Conservation (phyloP, 37 sponge, comb jelly and placozoan species). For the Ianthella basta region DNA sequence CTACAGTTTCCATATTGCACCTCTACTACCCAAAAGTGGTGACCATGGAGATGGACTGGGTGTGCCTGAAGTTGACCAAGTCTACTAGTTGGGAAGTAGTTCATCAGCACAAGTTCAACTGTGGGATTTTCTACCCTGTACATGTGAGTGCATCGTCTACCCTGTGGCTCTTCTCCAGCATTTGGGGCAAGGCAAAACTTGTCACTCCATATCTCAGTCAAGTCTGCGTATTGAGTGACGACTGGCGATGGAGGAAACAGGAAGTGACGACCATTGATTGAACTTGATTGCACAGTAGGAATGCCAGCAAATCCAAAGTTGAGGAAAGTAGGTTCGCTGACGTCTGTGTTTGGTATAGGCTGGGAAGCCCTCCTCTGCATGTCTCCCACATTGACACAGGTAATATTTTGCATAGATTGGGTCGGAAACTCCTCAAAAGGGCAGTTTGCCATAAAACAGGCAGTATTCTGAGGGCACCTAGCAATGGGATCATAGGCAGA, state of each 20-base stretch:
- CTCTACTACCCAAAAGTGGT: slow-evolving; percentile 27
- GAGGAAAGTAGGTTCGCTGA: slow-evolving; percentile 39
- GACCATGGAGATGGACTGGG: slow-evolving; percentile 44
- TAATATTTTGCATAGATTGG: slow-evolving; percentile 19
- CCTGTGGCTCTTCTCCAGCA: not conserved
- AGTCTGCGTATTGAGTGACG: not conserved
- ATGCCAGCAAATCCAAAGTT: slow-evolving; percentile 83
- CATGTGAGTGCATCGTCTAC: not conserved
- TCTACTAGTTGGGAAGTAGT: not conserved
- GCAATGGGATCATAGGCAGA: not conserved
- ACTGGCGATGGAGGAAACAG: slow-evolving; percentile 54
- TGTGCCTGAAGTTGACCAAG: not conserved
- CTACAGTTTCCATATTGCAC: slow-evolving; percentile 32
- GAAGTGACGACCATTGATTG: slow-evolving; percentile 77
- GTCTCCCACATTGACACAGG: slow-evolving; percentile 51
- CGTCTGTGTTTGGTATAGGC: not conserved
- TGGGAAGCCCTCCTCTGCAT: slow-evolving; percentile 2
- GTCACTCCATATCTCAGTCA: not conserved
- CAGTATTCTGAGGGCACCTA: not conserved
- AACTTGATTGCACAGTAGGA: not conserved
- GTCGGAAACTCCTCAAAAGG: slow-evolving; percentile 55
- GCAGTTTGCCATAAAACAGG: slow-evolving; percentile 67
- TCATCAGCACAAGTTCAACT: slow-evolving; percentile 14
- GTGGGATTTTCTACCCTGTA: not conserved
- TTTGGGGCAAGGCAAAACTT: not conserved